Conservation (phyloP, 2,113 vertebrate species). For the Otocyon megalotis region DNA sequence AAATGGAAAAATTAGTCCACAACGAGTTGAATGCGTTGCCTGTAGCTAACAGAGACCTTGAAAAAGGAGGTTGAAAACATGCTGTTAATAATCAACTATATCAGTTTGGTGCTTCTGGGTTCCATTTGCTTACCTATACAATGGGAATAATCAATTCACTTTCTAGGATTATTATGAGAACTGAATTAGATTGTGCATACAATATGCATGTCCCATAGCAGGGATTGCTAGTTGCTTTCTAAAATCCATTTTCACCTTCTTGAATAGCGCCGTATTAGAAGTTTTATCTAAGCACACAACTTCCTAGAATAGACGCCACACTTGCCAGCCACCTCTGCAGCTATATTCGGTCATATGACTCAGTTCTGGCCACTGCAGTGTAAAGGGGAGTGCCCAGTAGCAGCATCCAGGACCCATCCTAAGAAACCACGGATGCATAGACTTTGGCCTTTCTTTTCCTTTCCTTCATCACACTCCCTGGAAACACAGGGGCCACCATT, state of each 20-base stretch:
- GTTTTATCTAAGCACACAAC: background rate
- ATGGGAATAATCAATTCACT: background rate
- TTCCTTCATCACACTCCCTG: background rate
- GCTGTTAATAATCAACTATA: background rate
- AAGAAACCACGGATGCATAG: background rate
- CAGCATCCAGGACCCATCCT: background rate
- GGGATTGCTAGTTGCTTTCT: too few species aligned
- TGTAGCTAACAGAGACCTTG: background rate
- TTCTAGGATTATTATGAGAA: background rate
- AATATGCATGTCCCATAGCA: rapidly evolving
- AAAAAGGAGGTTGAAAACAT: background rate
- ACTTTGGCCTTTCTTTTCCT: background rate
- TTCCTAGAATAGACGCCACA: background rate
- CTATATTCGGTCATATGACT: too few species aligned
- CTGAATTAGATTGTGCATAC: background rate
- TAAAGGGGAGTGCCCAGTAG: rapidly evolving
- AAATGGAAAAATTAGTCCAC: background rate
- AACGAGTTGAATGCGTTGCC: background rate
- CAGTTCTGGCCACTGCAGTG: rapidly evolving
- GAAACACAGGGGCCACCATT: background rate
- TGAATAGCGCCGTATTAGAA: rapidly evolving
- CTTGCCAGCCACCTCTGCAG: background rate
- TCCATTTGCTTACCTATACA: background rate
- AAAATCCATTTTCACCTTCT: background rate
- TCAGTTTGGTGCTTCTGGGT: background rate